Conservation (phyloP, 2,888 invertebrate genomes). For the Hipparchia semele region DNA sequence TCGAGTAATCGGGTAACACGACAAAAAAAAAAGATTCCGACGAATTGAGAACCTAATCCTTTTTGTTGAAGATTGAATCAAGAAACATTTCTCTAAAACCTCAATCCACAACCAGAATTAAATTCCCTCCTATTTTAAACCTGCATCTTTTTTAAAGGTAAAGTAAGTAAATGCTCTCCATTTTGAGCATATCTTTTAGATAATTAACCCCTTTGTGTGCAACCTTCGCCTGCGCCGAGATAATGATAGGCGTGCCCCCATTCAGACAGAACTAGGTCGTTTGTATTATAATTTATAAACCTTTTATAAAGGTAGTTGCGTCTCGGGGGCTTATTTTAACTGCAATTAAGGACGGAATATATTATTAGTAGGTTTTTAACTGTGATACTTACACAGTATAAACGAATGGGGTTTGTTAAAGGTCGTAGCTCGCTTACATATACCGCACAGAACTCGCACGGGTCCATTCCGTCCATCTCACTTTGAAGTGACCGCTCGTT, state of each 20-base stretch:
- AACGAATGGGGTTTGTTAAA: no score
- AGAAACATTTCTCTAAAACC: no score
- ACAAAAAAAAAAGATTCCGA: no score
- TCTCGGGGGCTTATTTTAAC: conserved; percentile 24
- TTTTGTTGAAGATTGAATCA: no score
- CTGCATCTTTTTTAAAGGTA: background rate
- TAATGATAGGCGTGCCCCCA: conserved; percentile 34
- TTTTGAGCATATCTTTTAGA: conserved; percentile 7
- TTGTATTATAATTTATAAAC: conserved; percentile 31
- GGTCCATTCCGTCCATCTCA: no score
- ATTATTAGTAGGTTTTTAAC: background rate
- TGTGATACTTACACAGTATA: no score
- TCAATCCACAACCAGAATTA: no score
- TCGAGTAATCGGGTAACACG: no score
- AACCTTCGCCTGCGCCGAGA: conserved; percentile 23
- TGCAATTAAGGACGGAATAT: conserved; percentile 18
- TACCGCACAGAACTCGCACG: no score
- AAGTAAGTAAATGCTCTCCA: conserved; percentile 6
- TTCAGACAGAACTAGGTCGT: conserved; percentile 35
- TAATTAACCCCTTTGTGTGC: conserved; percentile 30
- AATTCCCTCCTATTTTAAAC: background rate
- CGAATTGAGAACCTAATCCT: no score
- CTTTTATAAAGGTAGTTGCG: conserved; percentile 19
- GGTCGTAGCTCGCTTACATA: no score
- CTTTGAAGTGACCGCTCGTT: no score